Evolutionary conservation across 92 coral and sea anemone genomes (phyloP).

Genomic region (Micromussa lordhowensis): DNA sequence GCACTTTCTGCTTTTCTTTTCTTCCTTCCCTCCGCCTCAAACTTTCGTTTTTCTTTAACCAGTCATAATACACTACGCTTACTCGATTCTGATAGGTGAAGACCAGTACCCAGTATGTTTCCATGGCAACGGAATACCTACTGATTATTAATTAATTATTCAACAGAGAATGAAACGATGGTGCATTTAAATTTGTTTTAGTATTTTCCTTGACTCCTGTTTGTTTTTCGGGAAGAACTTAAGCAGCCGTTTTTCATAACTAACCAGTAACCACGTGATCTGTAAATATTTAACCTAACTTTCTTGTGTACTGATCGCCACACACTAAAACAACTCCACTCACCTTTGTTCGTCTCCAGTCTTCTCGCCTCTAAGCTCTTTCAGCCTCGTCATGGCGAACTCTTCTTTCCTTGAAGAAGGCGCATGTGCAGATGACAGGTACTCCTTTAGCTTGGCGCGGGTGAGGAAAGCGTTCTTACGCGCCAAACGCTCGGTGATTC

Average conservation of each 20-base stretch:
- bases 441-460: constrained; percentile 91
- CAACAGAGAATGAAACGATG: too few relatives aligned
- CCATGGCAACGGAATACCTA: too few relatives aligned
- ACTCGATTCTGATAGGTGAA: too few relatives aligned
- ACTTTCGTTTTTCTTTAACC: not conserved
- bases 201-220: not conserved
- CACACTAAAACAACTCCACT: not conserved
- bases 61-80: too few relatives aligned
- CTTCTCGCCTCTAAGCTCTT: constrained; percentile 87
- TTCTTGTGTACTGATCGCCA: too few relatives aligned
- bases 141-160: too few relatives aligned
- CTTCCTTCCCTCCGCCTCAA: not conserved
- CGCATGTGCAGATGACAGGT: constrained; percentile 86
- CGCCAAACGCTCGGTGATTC: constrained; percentile 85
- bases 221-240: not conserved
- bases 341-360: constrained; percentile 67
- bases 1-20: not conserved
- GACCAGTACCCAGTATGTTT: too few relatives aligned
- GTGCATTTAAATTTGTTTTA: too few relatives aligned
- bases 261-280: not conserved
- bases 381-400: constrained; percentile 84
- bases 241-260: not conserved
- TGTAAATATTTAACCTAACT: not conserved
- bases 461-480: constrained; percentile 95
- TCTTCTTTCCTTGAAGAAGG: constrained; percentile 86